Percentiles rank a stretch among this genome's conserved stretches.
Evolutionary conservation across 2,797 vertebrate species (phyloP).

Genomic region (Rhinogobio ventralis): DNA sequence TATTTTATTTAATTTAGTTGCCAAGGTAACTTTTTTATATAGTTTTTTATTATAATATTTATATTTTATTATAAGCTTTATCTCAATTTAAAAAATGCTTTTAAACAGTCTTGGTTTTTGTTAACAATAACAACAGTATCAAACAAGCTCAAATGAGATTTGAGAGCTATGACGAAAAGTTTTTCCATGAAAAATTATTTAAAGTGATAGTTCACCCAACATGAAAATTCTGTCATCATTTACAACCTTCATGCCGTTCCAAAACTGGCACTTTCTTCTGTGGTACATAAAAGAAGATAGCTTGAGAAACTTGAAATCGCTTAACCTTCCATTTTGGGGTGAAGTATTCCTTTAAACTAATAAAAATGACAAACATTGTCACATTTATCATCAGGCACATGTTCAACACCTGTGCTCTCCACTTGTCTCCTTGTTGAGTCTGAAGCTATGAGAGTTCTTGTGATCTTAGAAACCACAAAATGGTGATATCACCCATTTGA

Average conservation of each 20-base stretch:
- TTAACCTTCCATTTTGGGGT: background rate
- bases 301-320: background rate
- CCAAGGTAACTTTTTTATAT: too few relatives aligned
- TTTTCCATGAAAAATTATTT: background rate
- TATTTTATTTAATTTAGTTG: too few relatives aligned
- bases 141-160: background rate
- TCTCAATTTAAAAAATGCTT: too few relatives aligned
- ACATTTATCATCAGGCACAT: background rate
- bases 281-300: background rate
- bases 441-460: background rate
- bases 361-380: background rate
- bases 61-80: too few relatives aligned
- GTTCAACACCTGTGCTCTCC: background rate
- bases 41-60: too few relatives aligned
- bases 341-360: background rate
- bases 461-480: conserved; percentile 1
- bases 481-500: background rate
- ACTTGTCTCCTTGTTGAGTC: background rate
- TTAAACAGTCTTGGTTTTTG: too few relatives aligned
- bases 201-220: background rate
- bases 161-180: background rate
- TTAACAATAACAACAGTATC: too few relatives aligned
- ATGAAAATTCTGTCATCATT: background rate
- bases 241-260: background rate
- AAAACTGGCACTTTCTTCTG: background rate